phyloP scores from a whole-genome alignment of 2,113 vertebrate genomes.

The Spermophilus dauricus region DNA sequence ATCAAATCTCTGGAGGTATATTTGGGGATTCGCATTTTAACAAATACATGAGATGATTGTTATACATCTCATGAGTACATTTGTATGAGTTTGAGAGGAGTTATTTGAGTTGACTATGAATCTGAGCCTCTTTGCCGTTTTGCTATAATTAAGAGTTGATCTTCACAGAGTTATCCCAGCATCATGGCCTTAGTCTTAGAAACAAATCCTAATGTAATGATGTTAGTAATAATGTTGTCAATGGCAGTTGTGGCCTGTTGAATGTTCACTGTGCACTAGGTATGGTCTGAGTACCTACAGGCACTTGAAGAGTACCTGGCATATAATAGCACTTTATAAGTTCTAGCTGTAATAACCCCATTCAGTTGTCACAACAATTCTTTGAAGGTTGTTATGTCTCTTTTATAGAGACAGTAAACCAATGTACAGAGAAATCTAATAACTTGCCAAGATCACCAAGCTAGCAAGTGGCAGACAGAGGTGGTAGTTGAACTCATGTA shows the following conservation, averaged over 20 bases:
- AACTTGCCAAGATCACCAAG: background rate
- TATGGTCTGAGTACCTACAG: background rate
- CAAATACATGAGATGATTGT: background rate
- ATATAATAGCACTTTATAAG: background rate
- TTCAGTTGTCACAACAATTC: background rate
- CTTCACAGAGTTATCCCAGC: background rate
- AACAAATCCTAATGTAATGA: background rate
- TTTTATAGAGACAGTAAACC: background rate
- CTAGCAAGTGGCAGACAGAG: background rate
- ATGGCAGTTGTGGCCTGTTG: background rate
- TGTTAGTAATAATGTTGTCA: background rate
- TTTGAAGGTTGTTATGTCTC: background rate
- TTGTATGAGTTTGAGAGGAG: conserved; percentile 1
- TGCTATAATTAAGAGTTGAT: background rate
- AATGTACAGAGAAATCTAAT: background rate
- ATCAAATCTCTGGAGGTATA: background rate
- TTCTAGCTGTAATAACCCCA: background rate
- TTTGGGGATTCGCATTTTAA: background rate
- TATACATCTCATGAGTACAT: background rate
- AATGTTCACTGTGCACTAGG: background rate
- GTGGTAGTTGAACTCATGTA: background rate
- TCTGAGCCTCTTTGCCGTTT: background rate
- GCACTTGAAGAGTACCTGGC: background rate
- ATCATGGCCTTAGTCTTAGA: background rate
- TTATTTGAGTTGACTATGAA: background rate